These are phyloP conservation scores for Vulpes vulpes DNA, from an alignment of 2,113 vertebrate genomes.

Conservation along the genomic window DNA sequence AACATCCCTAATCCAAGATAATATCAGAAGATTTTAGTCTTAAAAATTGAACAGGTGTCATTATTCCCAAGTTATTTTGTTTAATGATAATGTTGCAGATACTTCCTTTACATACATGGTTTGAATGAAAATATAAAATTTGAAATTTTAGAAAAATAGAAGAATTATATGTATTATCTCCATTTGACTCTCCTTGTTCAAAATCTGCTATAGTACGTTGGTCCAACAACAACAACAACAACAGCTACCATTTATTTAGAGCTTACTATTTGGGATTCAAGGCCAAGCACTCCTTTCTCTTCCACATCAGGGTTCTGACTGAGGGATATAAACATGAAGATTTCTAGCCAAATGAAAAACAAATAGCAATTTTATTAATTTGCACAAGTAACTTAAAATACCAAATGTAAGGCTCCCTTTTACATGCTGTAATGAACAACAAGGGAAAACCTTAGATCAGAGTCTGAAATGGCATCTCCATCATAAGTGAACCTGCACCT, in stretches of 20 bases:
- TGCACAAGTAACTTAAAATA: background rate
- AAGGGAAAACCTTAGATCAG: background rate
- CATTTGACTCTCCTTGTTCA: slow-evolving; percentile 10
- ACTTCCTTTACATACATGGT: background rate
- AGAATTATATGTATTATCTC: background rate
- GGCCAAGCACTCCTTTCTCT: background rate
- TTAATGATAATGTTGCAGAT: background rate
- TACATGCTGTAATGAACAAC: background rate
- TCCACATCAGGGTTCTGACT: background rate
- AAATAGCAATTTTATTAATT: slow-evolving; percentile 50
- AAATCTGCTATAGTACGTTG: background rate
- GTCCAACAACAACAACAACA: background rate
- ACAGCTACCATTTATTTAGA: background rate
- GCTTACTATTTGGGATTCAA: background rate
- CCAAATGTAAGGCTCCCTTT: background rate
- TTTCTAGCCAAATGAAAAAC: slow-evolving; percentile 46
- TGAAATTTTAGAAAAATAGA: slow-evolving; percentile 18
- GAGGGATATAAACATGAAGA: background rate
- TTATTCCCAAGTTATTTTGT: slow-evolving; percentile 20
- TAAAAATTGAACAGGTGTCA: background rate
- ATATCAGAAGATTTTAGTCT: slow-evolving; percentile 25
- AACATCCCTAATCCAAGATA: slow-evolving; percentile 26
- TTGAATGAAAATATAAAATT: background rate
- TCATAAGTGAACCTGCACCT: background rate
- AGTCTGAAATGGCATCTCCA: background rate